Evolutionary conservation across 2,888 invertebrate species (phyloP), one percentile per base, ranked within the genome.

Genomic region (Xiphydria camelus): DNA sequence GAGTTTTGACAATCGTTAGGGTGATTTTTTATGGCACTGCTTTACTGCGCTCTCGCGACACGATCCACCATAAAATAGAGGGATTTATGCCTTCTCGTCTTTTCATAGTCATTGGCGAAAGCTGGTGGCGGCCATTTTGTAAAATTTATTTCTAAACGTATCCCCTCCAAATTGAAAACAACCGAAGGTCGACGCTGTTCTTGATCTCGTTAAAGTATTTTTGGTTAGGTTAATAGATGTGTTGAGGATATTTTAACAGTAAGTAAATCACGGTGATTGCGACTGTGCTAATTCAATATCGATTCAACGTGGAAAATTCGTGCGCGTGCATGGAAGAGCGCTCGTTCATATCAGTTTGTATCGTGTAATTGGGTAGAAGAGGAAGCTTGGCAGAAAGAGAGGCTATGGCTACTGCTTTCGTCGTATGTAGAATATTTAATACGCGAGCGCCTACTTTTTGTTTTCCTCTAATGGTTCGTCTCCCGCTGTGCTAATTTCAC

Each of bases 141-240:
- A 56, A 57, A 61, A 57, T 62, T 59, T 67, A 64, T 67, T 68
- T 64, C 66, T 55, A 64, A 66, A 63, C 62, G 61, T 45, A 60
- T 60, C 64, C 62, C 64, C 64, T 59, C 61, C 63, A 61, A 59
- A 50, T 70, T 66, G 71, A 70, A 73, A 74, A 73, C 73, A 72
- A 73, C 63, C 70, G 72, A 74, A 74, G 72, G 71, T 73, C 71
- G 73, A 71, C 71, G 73, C 71, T 72, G 69, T 52, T 62, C 64
- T 52, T 51, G 53, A 60, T 64, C 63, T 55, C 47, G 47, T 58
- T 59, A 55, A 58, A 64, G 60, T 67, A 64, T 66, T 69, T 69
- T 70, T 70, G 71, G 71, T 72, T 72, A 72, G 69, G 71, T 72
- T 67, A 55, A 55, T 64, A 57, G 48, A 51, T 57, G 57, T 59